Conservation (phyloP, 92 coral and sea anemone species). For the Epizoanthus illoricatus region DNA sequence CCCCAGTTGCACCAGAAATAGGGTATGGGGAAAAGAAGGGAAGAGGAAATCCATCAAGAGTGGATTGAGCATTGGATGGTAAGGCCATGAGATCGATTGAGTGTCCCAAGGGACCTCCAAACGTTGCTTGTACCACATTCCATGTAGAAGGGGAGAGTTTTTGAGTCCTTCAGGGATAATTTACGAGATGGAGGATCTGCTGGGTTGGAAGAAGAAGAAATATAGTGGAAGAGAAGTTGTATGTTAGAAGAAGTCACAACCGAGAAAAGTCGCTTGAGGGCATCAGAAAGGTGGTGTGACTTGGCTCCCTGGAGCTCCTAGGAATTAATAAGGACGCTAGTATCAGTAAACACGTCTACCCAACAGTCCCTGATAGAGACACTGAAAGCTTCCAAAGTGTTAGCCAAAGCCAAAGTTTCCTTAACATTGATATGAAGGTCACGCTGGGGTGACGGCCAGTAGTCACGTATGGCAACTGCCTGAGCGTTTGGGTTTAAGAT, state of each 20-base stretch:
- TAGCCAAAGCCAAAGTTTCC: slow-evolving; percentile 42
- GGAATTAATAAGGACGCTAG: slow-evolving; percentile 32
- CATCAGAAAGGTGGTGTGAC: slow-evolving; percentile 25
- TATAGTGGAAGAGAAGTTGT: slow-evolving; percentile 18
- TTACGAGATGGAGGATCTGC: slow-evolving; percentile 58
- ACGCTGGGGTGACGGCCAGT: slow-evolving; percentile 32
- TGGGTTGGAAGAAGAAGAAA: slow-evolving; percentile 39
- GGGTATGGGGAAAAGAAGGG: slow-evolving; percentile 56
- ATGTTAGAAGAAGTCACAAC: slow-evolving; percentile 30
- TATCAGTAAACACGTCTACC: slow-evolving; percentile 55
- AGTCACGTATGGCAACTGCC: slow-evolving; percentile 21
- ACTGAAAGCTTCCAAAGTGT: slow-evolving; percentile 27
- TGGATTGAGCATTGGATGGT: slow-evolving; percentile 54
- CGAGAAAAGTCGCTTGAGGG: slow-evolving; percentile 38
- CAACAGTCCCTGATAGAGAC: slow-evolving; percentile 23
- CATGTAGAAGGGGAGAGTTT: slow-evolving; percentile 2
- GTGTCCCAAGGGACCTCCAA: slow-evolving; percentile 48
- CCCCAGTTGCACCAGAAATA: slow-evolving; percentile 34
- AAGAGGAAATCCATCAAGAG: slow-evolving; percentile 37
- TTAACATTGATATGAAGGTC: slow-evolving; percentile 31
- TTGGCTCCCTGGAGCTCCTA: slow-evolving; percentile 45
- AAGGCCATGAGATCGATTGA: slow-evolving; percentile 61
- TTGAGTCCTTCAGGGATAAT: slow-evolving; percentile 5
- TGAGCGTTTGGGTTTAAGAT: slow-evolving; percentile 11
- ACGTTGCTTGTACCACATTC: not conserved